A percentile compares a stretch with the other conserved stretches of the same genome.
Conservation (phyloP, 2,888 invertebrate genomes). For the Nipponacmea schrenckii region DNA sequence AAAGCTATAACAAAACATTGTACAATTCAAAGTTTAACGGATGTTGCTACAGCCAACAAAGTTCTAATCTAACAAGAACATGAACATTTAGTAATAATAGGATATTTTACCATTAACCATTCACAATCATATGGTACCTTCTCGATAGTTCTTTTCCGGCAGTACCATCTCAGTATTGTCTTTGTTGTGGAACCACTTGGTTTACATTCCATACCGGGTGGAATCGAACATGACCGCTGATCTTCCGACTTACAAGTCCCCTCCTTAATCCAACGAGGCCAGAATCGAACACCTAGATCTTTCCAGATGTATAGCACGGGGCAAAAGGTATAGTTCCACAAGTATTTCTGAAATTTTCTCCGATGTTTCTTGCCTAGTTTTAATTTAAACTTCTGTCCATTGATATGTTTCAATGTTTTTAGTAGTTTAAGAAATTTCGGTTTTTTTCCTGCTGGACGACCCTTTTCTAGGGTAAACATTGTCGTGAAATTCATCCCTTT, state of each 20-base stretch:
- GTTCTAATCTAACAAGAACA: constrained; percentile 67
- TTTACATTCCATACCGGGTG: constrained; percentile 72
- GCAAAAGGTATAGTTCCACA: constrained; percentile 72
- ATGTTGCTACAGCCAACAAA: too few species aligned
- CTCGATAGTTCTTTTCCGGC: constrained; percentile 45
- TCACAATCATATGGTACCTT: constrained; percentile 64
- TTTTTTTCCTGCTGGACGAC: constrained; percentile 65
- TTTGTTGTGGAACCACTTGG: constrained; percentile 66
- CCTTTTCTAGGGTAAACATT: constrained; percentile 67
- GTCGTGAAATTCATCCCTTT: constrained; percentile 64
- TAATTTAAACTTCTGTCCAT: constrained; percentile 40
- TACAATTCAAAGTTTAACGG: too few species aligned
- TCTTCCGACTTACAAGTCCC: constrained; percentile 68
- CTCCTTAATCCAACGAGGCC: constrained; percentile 73
- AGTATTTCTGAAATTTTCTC: constrained; percentile 70
- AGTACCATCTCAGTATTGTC: constrained; percentile 72
- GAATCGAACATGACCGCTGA: constrained; percentile 71
- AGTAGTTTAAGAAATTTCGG: constrained; percentile 54
- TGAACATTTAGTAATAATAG: constrained; percentile 70
- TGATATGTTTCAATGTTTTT: constrained; percentile 34
- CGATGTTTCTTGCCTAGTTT: constrained; percentile 42
- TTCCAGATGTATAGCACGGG: constrained; percentile 72
- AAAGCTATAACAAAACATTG: too few species aligned
- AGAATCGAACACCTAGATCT: constrained; percentile 72
- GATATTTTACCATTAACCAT: constrained; percentile 72